Conservation (phyloP, 2,797 vertebrate species). For the Ataeniobius toweri region DNA sequence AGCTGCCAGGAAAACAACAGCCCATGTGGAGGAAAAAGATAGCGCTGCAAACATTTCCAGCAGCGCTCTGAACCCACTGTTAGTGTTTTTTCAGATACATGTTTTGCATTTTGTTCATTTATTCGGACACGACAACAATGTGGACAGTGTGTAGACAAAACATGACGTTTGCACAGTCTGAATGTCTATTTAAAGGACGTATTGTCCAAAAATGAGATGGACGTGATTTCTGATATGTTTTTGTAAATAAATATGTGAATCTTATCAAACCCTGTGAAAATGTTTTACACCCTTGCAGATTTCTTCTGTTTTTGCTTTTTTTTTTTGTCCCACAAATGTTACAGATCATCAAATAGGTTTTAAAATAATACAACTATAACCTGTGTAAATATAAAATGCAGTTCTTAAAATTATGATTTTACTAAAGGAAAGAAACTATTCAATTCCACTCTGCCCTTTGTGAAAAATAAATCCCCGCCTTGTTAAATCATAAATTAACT, state of each 20-base stretch:
- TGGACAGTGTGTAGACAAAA: slow-evolving; percentile 10
- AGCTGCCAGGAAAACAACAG: slow-evolving; percentile 77
- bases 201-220: not conserved
- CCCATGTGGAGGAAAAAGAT: slow-evolving; percentile 79
- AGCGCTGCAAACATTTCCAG: slow-evolving; percentile 71
- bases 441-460: no score
- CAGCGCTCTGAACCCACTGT: slow-evolving; percentile 54
- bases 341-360: not conserved
- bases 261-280: not conserved
- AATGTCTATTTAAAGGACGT: not conserved
- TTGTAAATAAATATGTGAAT: not conserved
- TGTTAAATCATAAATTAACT: no score
- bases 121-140: slow-evolving; percentile 18
- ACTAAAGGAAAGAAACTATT: no score
- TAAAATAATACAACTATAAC: not conserved
- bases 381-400: not conserved
- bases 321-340: not conserved
- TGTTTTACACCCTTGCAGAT: not conserved
- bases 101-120: slow-evolving; percentile 39
- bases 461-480: no score
- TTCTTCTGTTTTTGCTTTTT: no score
- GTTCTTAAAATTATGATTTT: not conserved
- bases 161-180: not conserved
- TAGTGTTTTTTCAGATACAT: slow-evolving; percentile 19
- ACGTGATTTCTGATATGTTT: not conserved